Conservation (phyloP, 2,888 invertebrate genomes). For the Masnerella sp. region DNA sequence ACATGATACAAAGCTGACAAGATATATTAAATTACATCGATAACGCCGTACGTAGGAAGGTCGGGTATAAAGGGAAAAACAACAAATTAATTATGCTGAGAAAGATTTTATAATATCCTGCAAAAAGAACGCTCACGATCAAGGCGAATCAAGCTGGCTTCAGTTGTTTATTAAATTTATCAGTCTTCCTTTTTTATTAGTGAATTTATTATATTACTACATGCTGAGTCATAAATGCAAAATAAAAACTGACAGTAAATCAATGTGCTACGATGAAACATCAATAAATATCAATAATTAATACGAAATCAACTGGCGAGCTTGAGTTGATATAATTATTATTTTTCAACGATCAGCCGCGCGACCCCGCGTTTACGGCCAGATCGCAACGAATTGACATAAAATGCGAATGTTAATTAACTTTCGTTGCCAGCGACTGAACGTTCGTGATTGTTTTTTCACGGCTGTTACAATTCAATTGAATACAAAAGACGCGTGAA, state of each 20-base stretch:
- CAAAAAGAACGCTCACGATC: conserved; percentile 1
- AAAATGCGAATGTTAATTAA: conserved; percentile 50
- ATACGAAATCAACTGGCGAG: conserved; percentile 24
- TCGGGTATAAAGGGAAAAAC: conserved; percentile 24
- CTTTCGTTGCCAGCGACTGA: conserved; percentile 35
- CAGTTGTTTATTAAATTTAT: conserved; percentile 47
- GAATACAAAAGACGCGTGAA: conserved; percentile 37
- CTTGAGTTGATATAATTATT: conserved; percentile 27
- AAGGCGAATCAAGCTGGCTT: conserved; percentile 1
- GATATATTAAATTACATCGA: conserved; percentile 40
- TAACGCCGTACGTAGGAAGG: conserved; percentile 11
- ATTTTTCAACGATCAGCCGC: too few relatives aligned
- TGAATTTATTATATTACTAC: conserved; percentile 20
- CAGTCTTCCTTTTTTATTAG: conserved; percentile 22
- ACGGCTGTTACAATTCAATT: conserved; percentile 39
- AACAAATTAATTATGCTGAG: conserved; percentile 25
- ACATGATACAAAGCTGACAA: conserved; percentile 43
- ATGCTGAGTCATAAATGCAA: conserved; percentile 7
- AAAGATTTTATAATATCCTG: conserved; percentile 39
- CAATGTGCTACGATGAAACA: conserved; percentile 29
- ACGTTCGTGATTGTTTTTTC: conserved; percentile 46
- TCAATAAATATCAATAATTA: conserved; percentile 40
- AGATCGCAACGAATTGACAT: conserved; percentile 39
- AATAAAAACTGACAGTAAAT: conserved; percentile 32
- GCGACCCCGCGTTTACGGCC: too few relatives aligned